These are phyloP conservation scores for Apodemus speciosus DNA, from an alignment of 2,113 vertebrate genomes.

Conservation along the genomic window DNA sequence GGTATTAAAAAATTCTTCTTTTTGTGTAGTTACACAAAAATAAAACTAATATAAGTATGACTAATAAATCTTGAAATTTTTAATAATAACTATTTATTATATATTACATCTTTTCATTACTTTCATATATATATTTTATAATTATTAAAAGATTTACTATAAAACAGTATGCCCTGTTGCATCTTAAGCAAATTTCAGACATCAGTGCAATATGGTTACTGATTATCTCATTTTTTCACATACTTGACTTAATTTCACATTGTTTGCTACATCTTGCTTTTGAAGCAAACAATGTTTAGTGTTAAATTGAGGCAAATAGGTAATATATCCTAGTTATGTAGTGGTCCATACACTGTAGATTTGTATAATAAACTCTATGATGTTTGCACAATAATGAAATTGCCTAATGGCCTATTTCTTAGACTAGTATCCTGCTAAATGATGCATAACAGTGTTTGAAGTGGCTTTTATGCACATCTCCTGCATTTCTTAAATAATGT, in stretches of 20 bases:
- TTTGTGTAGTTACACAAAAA: background rate
- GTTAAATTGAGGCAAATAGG: background rate
- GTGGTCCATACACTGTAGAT: background rate
- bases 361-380: background rate
- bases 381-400: background rate
- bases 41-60: background rate
- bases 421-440: background rate
- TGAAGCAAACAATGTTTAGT: background rate
- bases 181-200: background rate
- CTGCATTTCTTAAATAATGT: background rate
- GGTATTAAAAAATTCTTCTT: too few species aligned
- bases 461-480: background rate
- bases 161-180: background rate
- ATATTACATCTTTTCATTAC: background rate
- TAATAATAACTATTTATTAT: too few species aligned
- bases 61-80: background rate
- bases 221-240: background rate
- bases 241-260: background rate
- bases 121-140: background rate
- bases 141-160: background rate
- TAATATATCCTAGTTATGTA: too few species aligned
- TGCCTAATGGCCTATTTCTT: background rate
- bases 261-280: background rate
- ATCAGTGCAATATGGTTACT: background rate
- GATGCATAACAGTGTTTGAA: background rate